Evolutionary conservation across 2,888 invertebrate species (phyloP), one percentile per base, ranked within the genome.

Genomic region (Lymantria monacha): DNA sequence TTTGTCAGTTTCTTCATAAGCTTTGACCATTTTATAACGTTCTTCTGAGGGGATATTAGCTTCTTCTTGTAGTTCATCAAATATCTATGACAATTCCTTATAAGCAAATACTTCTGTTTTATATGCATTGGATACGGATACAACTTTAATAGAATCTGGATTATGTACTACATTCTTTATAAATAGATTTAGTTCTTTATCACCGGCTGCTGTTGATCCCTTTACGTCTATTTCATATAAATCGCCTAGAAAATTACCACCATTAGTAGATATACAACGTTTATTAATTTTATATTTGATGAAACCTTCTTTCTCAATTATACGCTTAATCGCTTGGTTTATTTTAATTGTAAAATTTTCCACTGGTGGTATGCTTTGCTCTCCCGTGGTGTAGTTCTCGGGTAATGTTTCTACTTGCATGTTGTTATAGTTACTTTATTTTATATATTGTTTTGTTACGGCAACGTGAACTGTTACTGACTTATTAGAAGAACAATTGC

Each of bases 121-220:
- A 44, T 75, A 81, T 0, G 72, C 51, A 49, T 74, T 69, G 3
- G 52, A 33, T 11, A 77, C 36, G 0, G 72, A 60, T 22, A 73
- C 49, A 0, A 75, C 51, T 49, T 61, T 62, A n/a, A 71, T 45
- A 3, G 63, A 49, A n/a, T 68, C 63, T 1, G 53, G 53, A 9
- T 53, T 33, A 22, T 22, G 42, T 44, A 74, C 54, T 10, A 73
- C 70, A 8, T 65, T 56, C 57, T 83, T 83, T 3, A 76, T 53
- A 48, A 83, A 83, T 9, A 82, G 52, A 50, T 76, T 67, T 1
- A 63, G 70, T 59, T 72, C 73, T 53, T 76, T 79, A 0, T 60
- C 49, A 0, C 72, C 77, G 0, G 66, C 36, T 10, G 48, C 49
- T 0, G 79, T 77, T 61, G 60, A 53, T 12, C 79, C 83, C 57